Conservation (phyloP, 2,888 invertebrate genomes). For the Dichetophora obliterata region DNA sequence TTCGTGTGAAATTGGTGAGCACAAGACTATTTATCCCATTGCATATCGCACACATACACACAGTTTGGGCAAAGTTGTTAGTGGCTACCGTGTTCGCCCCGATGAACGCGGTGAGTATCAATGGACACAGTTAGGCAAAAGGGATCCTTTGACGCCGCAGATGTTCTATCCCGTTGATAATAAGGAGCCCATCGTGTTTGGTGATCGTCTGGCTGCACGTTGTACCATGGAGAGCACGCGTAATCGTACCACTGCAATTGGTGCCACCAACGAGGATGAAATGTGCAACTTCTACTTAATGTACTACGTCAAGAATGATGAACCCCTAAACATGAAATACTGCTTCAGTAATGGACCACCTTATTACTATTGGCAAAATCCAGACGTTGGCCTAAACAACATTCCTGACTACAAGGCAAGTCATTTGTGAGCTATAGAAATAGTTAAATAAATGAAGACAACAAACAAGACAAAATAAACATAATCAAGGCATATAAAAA, state of each 20-base stretch:
- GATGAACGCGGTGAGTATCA: slow-evolving; percentile 73
- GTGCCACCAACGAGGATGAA: slow-evolving; percentile 88
- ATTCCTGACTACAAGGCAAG: slow-evolving; percentile 83
- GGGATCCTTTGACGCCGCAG: slow-evolving; percentile 89
- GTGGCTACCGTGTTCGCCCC: slow-evolving; percentile 82
- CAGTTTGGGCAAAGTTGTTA: slow-evolving; percentile 84
- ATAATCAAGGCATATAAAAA: slow-evolving; percentile 18
- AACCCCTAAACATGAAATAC: slow-evolving; percentile 82
- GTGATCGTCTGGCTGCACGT: slow-evolving; percentile 87
- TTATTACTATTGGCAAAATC: slow-evolving; percentile 82
- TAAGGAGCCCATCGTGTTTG: slow-evolving; percentile 74
- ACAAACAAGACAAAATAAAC: slow-evolving; percentile 1
- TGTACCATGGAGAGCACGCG: slow-evolving; percentile 91
- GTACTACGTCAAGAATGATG: slow-evolving; percentile 87
- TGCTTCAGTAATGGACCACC: slow-evolving; percentile 91
- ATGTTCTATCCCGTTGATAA: slow-evolving; percentile 91
- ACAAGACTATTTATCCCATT: slow-evolving; percentile 91
- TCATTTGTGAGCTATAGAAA: slow-evolving; percentile 60
- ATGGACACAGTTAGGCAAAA: slow-evolving; percentile 89
- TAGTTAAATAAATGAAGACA: neutral
- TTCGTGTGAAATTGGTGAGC: slow-evolving; percentile 83
- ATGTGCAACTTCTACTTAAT: slow-evolving; percentile 97
- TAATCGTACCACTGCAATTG: slow-evolving; percentile 77
- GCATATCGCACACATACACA: slow-evolving; percentile 97
- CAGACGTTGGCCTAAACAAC: slow-evolving; percentile 76